These are phyloP conservation scores for Timema podura DNA, from an alignment of 2,888 invertebrate species.

Conservation along the genomic window DNA sequence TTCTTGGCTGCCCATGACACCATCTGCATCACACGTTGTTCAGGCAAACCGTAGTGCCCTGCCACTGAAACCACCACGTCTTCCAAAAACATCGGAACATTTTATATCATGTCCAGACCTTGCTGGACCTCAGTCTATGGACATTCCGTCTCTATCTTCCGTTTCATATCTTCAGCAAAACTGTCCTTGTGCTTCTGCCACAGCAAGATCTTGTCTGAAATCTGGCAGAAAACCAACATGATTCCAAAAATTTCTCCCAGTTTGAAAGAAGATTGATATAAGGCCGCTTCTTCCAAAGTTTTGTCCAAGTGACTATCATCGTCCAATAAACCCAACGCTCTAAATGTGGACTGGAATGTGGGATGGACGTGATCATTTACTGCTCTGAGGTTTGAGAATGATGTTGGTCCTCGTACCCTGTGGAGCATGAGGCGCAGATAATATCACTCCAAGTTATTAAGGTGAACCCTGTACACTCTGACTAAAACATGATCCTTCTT, in stretches of 20 bases:
- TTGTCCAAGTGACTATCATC: conserved; percentile 40
- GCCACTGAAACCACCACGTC: no score
- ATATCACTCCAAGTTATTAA: no score
- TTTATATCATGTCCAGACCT: no score
- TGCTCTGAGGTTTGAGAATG: conserved; percentile 38
- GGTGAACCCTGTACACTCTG: no score
- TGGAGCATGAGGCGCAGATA: no score
- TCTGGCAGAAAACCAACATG: conserved; percentile 12
- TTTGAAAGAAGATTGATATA: conserved; percentile 15
- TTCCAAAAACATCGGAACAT: no score
- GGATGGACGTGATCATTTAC: conserved; percentile 35
- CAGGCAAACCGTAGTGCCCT: no score
- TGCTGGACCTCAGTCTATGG: no score
- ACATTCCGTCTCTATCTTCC: not conserved
- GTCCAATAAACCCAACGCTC: conserved; percentile 37
- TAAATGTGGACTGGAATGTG: conserved; percentile 39
- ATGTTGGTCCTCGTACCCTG: conserved; percentile 37
- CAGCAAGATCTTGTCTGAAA: conserved; percentile 18
- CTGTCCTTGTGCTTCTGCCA: conserved; percentile 27
- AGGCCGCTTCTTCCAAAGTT: conserved; percentile 37
- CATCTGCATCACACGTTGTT: no score
- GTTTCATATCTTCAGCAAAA: conserved; percentile 25
- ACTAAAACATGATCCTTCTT: no score
- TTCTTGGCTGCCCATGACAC: no score
- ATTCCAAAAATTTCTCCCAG: conserved; percentile 26